Evolutionary conservation across 2,797 vertebrate species (phyloP).

Genomic region (Artibeus jamaicensis): DNA sequence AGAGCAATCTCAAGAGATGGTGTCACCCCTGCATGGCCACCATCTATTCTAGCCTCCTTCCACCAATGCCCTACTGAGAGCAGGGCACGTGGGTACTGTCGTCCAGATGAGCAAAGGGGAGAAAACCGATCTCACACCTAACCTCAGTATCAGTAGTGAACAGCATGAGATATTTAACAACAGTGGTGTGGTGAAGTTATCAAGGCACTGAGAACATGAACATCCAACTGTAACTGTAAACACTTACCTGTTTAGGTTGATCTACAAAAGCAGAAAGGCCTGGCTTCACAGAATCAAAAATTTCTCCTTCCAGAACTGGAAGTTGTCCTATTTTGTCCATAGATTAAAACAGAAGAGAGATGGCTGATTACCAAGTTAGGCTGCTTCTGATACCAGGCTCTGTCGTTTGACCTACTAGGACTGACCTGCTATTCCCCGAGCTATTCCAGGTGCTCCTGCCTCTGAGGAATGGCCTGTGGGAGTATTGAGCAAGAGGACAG

Average conservation of each 20-base stretch:
- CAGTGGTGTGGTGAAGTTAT: neutral
- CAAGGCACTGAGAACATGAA: constrained; percentile 5
- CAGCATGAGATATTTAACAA: constrained; percentile 25
- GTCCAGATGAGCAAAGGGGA: neutral
- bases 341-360: constrained; percentile 63
- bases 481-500: neutral
- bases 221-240: neutral
- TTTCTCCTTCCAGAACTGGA: constrained; percentile 93
- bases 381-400: neutral
- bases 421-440: neutral
- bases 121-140: neutral
- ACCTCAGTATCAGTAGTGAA: neutral
- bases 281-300: constrained; percentile 97
- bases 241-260: constrained; percentile 91
- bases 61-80: neutral
- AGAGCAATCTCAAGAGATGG: neutral
- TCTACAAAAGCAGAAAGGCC: constrained; percentile 96
- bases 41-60: neutral
- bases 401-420: neutral
- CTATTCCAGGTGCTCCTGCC: neutral
- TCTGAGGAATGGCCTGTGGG: neutral
- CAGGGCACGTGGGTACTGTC: neutral
- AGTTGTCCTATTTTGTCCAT: constrained; percentile 84
- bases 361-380: neutral
- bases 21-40: neutral